Conservation (phyloP, 1,140 invertebrate genomes). For the Trachymyrmex septentrionalis region DNA sequence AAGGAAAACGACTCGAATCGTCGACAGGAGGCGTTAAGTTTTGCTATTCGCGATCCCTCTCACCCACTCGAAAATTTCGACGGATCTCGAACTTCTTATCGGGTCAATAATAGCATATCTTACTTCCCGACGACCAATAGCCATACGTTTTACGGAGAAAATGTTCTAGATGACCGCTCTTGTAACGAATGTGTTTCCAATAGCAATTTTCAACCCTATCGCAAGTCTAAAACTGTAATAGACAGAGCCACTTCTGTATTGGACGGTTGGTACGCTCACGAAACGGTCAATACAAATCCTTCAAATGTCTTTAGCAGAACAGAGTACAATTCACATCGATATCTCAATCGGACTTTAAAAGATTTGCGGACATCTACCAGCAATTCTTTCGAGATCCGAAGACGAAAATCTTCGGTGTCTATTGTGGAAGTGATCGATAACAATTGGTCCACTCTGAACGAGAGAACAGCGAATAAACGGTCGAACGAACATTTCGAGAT, state of each 20-base stretch:
- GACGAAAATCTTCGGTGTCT: background rate
- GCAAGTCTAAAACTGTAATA: background rate
- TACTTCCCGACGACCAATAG: constrained; percentile 17
- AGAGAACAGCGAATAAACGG: constrained; percentile 13
- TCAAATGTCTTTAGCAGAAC: constrained; percentile 2
- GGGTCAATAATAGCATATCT: background rate
- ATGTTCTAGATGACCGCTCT: constrained; percentile 1
- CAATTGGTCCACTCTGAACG: background rate
- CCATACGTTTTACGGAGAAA: constrained; percentile 1
- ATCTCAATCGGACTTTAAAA: background rate
- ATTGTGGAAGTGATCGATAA: constrained; percentile 12
- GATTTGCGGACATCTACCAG: background rate
- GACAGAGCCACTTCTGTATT: background rate
- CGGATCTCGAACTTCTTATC: background rate
- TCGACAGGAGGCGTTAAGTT: constrained; percentile 42
- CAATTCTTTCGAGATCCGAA: background rate
- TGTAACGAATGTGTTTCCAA: constrained; percentile 18
- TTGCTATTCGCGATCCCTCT: background rate
- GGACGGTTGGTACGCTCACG: background rate
- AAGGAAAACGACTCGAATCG: constrained; percentile 5
- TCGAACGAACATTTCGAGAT: background rate
- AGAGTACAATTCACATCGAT: constrained; percentile 31
- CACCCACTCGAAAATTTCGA: background rate
- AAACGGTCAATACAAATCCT: background rate
- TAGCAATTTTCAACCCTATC: constrained; percentile 3